Base-by-base conservation (phyloP, 2,888 invertebrate species). In the Acrobasis repandana region DNA sequence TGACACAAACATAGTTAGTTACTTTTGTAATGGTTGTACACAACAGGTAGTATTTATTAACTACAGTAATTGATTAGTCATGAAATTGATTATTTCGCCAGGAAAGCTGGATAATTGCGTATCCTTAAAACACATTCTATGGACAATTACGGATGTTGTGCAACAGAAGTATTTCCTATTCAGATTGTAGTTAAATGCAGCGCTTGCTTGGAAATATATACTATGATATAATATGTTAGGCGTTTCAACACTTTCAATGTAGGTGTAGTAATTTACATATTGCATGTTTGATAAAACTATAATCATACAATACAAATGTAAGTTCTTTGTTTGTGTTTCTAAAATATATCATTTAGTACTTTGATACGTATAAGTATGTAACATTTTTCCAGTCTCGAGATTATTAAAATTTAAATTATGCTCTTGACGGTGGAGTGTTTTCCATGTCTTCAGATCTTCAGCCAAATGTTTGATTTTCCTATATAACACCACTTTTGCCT, bases 121-220 rank as follows among this genome's bases (percentile, higher is more conserved):
- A 51, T 51, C 51, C 51, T 34, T 33, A 51, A n/a, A 33, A 51
- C 28, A 28, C 28, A 14, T 51, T 51, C 51, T 51, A 28, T 51
- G 15, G 51, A 34, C 51, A 51, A n/a, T 51, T 5, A n/a, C 33
- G 51, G 51, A 51, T 33, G 34, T 51, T 51, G 28, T n/a, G 15
- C 33, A 51, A 51, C 28, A 33, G 50, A 11, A 11, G 33, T 15
- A 33, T 51, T 51, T 51, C 51, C 33, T 51, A n/a, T 15, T n/a
- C 33, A 28, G n/a, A 28, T 28, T 28, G 14, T 50, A 9, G 46
- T n/a, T 46, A 15, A 46, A n/a, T 48, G 8, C 28, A 28, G 28
- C 6, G 28, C 28, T 28, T 28, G 28, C 28, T 8, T 28, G 28
- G 28, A 28, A 43, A 43, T 43, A n/a, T 43, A n/a, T n/a, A 43